Evolutionary conservation across 2,888 invertebrate genomes (phyloP).

Genomic region (Callyntrura guangdongensis): DNA sequence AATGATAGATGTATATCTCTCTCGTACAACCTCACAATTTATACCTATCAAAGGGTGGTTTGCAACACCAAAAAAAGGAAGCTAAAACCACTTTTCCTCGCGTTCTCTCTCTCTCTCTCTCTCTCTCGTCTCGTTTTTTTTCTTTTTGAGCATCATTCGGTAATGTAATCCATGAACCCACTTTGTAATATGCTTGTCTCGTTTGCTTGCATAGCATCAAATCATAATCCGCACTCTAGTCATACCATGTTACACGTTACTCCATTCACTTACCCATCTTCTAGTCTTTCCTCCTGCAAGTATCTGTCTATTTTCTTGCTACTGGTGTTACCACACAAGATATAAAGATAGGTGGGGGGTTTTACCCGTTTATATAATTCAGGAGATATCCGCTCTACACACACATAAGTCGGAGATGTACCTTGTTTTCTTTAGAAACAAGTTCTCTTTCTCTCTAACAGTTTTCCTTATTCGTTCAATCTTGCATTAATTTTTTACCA

Average conservation of each 20-base stretch:
- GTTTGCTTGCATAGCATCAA: conserved; percentile 72
- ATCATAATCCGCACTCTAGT: conserved; percentile 69
- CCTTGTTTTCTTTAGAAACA: not conserved
- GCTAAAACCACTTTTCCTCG: conserved; percentile 51
- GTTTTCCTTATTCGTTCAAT: conserved; percentile 22
- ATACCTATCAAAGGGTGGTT: not conserved
- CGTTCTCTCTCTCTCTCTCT: no score
- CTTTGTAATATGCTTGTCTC: conserved; percentile 72
- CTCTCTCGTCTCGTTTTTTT: no score
- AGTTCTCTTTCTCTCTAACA: not conserved
- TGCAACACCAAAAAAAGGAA: not conserved
- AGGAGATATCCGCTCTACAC: no score
- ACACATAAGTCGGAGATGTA: no score
- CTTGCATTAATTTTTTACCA: conserved; percentile 39
- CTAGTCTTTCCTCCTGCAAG: not conserved
- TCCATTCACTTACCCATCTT: conserved; percentile 62
- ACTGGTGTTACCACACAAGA: conserved; percentile 30
- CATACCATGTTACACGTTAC: conserved; percentile 56
- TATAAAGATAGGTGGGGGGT: no score
- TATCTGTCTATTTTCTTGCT: conserved; percentile 9
- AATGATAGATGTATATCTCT: conserved; percentile 28
- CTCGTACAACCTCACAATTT: not conserved
- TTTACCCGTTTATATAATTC: no score
- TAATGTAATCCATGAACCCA: conserved; percentile 68
- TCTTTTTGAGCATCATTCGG: conserved; percentile 51